Conservation (phyloP, 2,113 vertebrate genomes). For the Crotalus helleri region DNA sequence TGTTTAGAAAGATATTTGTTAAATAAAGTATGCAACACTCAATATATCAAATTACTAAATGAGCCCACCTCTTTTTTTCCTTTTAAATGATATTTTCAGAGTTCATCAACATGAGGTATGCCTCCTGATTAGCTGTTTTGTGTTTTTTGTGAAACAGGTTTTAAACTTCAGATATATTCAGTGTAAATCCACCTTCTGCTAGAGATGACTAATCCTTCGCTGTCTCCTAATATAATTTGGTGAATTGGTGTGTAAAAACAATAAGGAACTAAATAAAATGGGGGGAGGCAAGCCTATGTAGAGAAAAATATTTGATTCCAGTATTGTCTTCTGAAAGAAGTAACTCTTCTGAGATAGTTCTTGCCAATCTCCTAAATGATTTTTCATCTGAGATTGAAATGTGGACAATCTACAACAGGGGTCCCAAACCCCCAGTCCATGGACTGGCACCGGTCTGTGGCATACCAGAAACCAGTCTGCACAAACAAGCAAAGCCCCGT, state of each 20-base stretch:
- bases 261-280: background rate
- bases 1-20: background rate
- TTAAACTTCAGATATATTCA: slow-evolving; percentile 53
- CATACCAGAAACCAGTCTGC: no score
- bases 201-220: background rate
- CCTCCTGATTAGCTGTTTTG: slow-evolving; percentile 53
- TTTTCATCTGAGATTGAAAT: background rate
- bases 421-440: no score
- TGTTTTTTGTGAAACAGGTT: slow-evolving; percentile 35
- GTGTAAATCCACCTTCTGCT: background rate
- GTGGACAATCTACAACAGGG: background rate
- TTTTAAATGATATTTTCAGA: slow-evolving; percentile 8
- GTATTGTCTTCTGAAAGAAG: background rate
- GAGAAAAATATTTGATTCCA: background rate
- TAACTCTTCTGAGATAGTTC: background rate
- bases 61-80: background rate
- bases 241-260: background rate
- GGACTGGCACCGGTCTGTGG: no score
- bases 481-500: no score
- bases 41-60: slow-evolving; percentile 13
- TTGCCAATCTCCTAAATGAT: background rate
- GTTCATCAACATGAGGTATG: slow-evolving; percentile 45
- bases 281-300: background rate
- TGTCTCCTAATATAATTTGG: background rate
- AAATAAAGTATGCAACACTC: background rate